These are phyloP conservation scores for Peromyscus aztecus DNA, from an alignment of 2,797 vertebrate species.

Conservation along the genomic window DNA sequence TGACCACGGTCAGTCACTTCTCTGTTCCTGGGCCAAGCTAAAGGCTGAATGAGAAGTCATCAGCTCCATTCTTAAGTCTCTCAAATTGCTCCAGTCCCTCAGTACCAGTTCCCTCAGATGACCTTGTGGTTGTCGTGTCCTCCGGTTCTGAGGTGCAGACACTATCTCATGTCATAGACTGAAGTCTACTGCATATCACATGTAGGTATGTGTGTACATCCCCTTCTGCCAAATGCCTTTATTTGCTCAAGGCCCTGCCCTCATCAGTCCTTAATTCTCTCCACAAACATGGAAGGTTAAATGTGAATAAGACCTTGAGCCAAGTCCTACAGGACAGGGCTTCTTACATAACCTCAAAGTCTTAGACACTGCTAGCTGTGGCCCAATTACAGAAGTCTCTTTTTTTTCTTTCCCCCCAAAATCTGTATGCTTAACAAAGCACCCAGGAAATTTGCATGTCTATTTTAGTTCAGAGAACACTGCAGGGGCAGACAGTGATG, in stretches of 20 bases:
- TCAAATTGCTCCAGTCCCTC: neutral
- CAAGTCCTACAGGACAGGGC: neutral
- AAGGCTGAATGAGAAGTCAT: neutral
- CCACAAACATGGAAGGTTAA: neutral
- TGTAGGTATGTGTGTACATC: rapidly evolving
- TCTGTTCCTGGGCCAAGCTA: neutral
- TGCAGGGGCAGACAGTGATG: neutral
- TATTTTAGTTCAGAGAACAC: neutral
- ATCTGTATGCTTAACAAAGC: neutral
- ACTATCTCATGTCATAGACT: neutral
- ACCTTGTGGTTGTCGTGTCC: neutral
- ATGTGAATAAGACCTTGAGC: neutral
- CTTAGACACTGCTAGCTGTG: neutral
- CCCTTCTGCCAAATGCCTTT: neutral
- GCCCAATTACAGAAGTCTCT: neutral
- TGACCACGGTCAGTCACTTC: neutral
- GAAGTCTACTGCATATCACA: neutral
- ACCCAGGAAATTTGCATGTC: neutral
- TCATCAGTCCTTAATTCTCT: neutral
- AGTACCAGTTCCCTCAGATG: neutral
- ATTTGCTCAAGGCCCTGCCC: neutral
- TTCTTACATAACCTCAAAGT: neutral
- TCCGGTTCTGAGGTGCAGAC: neutral
- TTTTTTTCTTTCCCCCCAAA: neutral
- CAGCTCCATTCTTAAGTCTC: neutral